These are phyloP conservation scores for Leucoraja ocellata DNA, from an alignment of 2,797 vertebrate species.

Conservation along the genomic window DNA sequence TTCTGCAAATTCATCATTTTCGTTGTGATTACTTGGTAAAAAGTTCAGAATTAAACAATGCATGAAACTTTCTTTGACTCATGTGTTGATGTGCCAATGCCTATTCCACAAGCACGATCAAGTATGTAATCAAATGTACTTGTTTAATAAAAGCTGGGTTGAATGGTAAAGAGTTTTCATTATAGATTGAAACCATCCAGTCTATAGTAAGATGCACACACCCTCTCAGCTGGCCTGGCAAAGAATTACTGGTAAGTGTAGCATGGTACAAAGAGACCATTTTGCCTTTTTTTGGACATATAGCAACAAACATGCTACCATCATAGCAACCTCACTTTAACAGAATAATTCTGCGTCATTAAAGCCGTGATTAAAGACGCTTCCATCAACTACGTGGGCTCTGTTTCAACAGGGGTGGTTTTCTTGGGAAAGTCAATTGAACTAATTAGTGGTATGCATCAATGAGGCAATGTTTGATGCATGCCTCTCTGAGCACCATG, in stretches of 20 bases:
- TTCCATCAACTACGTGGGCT: background rate
- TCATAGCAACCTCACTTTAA: background rate
- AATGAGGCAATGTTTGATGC: background rate
- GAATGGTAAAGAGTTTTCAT: background rate
- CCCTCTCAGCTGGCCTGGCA: background rate
- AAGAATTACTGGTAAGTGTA: background rate
- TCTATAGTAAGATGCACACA: background rate
- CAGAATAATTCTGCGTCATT: background rate
- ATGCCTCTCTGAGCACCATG: background rate
- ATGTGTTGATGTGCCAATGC: background rate
- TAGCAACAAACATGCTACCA: background rate
- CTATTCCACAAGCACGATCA: background rate
- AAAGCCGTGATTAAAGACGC: background rate
- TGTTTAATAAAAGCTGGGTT: background rate
- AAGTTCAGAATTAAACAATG: background rate
- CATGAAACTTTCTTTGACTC: background rate
- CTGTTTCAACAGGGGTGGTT: background rate
- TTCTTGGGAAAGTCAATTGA: background rate
- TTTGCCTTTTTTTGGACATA: background rate
- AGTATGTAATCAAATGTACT: background rate
- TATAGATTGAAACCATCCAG: background rate
- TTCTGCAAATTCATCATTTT: background rate
- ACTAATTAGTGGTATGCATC: background rate
- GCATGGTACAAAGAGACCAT: background rate
- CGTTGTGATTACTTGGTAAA: background rate